phyloP scores from a whole-genome alignment of 2,113 vertebrate genomes.

The Capra hircus region DNA sequence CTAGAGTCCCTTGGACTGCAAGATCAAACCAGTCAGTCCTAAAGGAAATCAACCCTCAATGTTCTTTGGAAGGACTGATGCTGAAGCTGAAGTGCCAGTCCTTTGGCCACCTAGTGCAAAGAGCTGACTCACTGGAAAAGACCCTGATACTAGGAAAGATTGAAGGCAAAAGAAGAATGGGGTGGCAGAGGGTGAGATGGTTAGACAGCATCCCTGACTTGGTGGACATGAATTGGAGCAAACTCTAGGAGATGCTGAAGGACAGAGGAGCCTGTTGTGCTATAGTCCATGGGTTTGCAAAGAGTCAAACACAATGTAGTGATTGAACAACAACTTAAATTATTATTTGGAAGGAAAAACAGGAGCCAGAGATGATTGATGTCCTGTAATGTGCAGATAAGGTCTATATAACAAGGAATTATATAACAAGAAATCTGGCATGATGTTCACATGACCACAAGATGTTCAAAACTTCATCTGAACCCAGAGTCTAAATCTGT shows the following conservation, averaged over 20 bases:
- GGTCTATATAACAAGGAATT: background rate
- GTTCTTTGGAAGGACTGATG: background rate
- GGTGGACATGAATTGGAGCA: background rate
- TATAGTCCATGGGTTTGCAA: background rate
- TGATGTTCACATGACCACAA: background rate
- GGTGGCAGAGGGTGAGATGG: background rate
- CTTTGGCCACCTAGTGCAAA: background rate
- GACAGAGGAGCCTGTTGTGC: background rate
- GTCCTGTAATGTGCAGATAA: background rate
- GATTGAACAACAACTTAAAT: background rate
- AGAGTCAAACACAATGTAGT: background rate
- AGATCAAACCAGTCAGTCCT: background rate
- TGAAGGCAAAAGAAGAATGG: background rate
- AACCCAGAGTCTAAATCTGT: background rate
- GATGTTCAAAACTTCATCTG: background rate
- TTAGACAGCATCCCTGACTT: background rate
- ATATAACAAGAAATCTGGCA: background rate
- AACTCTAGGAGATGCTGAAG: background rate
- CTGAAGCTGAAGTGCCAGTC: background rate
- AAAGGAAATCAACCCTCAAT: background rate
- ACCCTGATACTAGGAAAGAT: background rate
- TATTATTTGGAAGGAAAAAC: background rate
- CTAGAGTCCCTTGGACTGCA: background rate
- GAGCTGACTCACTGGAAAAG: background rate
- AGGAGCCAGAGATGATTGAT: background rate